Conservation (phyloP, 1,140 invertebrate genomes). For the Drosophila sp. region DNA sequence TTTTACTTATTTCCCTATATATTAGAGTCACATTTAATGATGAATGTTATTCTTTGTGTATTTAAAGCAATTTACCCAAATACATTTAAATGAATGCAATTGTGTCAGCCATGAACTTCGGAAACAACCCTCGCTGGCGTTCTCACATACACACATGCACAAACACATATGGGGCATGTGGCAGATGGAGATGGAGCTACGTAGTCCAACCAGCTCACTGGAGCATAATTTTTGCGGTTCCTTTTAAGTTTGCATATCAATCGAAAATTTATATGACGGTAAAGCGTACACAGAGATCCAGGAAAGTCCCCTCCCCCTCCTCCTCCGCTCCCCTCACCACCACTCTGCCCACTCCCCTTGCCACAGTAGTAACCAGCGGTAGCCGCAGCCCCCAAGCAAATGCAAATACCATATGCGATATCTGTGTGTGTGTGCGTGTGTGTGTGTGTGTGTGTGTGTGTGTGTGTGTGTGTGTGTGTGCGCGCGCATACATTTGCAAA, state of each 20-base stretch:
- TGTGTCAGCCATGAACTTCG: neutral
- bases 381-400: constrained; percentile 40
- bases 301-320: neutral
- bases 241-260: constrained; percentile 84
- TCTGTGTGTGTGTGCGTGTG: constrained; percentile 19
- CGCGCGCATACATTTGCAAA: constrained; percentile 79
- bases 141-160: constrained; percentile 1
- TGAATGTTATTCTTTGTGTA: too few relatives aligned
- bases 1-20: too few relatives aligned
- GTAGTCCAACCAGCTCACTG: constrained; percentile 64
- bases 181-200: constrained; percentile 44
- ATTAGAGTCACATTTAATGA: too few relatives aligned
- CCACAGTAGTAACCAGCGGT: neutral
- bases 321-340: neutral
- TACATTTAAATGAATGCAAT: neutral
- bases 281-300: constrained; percentile 49
- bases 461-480: constrained; percentile 54
- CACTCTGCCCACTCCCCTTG: neutral
- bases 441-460: constrained; percentile 23
- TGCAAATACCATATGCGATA: constrained; percentile 64
- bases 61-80: too few relatives aligned
- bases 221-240: constrained; percentile 84
- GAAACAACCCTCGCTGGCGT: constrained; percentile 13
- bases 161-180: neutral
- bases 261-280: constrained; percentile 81